These are phyloP conservation scores for Heloderma charlesbogerti DNA, from an alignment of 2,113 vertebrate genomes.

Conservation along the genomic window DNA sequence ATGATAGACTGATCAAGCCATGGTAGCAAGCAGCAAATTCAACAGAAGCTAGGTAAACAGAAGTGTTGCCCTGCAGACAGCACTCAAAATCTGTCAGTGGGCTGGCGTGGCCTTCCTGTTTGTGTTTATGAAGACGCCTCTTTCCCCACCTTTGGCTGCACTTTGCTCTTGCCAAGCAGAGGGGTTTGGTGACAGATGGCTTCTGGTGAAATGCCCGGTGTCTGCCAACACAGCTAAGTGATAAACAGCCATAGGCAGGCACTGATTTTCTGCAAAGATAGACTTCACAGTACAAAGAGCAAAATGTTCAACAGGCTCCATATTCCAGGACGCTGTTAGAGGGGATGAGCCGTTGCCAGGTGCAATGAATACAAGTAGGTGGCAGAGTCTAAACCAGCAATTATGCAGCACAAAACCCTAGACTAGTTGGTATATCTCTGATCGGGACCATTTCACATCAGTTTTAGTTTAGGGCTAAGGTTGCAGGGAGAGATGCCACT, in stretches of 20 bases:
- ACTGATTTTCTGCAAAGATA: not conserved
- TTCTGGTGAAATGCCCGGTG: constrained; percentile 2
- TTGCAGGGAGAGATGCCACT: not conserved
- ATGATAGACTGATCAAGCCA: constrained; percentile 37
- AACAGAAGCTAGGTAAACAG: constrained; percentile 58
- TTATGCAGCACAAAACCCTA: not conserved
- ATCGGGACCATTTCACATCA: not conserved
- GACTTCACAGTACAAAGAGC: not conserved
- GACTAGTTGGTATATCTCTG: not conserved
- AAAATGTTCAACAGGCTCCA: not conserved
- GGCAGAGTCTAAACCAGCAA: not conserved
- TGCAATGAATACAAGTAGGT: not conserved
- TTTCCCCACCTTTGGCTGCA: not conserved
- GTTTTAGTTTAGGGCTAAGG: not conserved
- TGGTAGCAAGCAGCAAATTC: not conserved
- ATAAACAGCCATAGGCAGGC: constrained; percentile 34
- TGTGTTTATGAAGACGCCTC: constrained; percentile 33
- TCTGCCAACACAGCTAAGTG: constrained; percentile 29
- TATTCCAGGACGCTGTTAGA: not conserved
- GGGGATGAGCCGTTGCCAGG: rapidly evolving
- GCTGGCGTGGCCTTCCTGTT: constrained; percentile 38
- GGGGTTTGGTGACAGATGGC: constrained; percentile 47
- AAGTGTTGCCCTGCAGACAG: constrained; percentile 25
- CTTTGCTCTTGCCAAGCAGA: constrained; percentile 28
- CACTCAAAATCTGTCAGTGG: not conserved